Percentiles rank a stretch among this genome's conserved stretches.
These are phyloP conservation scores for Hyaena hyaena DNA, from an alignment of 2,113 vertebrate species.

Conservation along the genomic window DNA sequence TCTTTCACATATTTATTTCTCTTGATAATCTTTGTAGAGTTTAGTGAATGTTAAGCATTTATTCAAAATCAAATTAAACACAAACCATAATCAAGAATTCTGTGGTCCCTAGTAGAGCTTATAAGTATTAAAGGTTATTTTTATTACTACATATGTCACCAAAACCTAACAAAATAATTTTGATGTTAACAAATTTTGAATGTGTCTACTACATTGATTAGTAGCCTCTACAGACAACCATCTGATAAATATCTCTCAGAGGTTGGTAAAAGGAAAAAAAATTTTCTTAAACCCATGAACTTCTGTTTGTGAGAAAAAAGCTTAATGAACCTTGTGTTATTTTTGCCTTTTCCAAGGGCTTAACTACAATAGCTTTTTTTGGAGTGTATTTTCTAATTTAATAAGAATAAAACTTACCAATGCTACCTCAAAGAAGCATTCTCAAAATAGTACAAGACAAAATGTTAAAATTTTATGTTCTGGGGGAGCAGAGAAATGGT, in stretches of 20 bases:
- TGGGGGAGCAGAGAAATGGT: too few species aligned
- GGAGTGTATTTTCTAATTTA: neutral
- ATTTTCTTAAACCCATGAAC: neutral
- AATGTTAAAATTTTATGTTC: neutral
- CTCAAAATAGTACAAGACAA: neutral
- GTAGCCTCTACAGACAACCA: neutral
- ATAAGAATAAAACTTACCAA: neutral
- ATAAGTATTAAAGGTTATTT: slow-evolving; percentile 6
- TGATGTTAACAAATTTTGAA: neutral
- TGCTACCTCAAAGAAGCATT: neutral
- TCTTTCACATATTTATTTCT: neutral
- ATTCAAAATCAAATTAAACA: neutral
- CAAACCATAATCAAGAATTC: neutral
- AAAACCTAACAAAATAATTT: neutral
- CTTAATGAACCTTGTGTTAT: neutral
- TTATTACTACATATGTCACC: neutral
- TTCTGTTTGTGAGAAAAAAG: neutral
- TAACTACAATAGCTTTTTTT: neutral
- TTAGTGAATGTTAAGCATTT: neutral
- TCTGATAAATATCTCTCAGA: neutral
- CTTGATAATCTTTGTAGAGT: neutral
- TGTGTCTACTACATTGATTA: neutral
- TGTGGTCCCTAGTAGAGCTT: neutral
- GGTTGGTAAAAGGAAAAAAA: neutral
- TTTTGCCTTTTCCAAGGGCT: neutral